These are phyloP conservation scores for Byasa hedistus DNA, from an alignment of 2,888 invertebrate genomes.

Conservation along the genomic window DNA sequence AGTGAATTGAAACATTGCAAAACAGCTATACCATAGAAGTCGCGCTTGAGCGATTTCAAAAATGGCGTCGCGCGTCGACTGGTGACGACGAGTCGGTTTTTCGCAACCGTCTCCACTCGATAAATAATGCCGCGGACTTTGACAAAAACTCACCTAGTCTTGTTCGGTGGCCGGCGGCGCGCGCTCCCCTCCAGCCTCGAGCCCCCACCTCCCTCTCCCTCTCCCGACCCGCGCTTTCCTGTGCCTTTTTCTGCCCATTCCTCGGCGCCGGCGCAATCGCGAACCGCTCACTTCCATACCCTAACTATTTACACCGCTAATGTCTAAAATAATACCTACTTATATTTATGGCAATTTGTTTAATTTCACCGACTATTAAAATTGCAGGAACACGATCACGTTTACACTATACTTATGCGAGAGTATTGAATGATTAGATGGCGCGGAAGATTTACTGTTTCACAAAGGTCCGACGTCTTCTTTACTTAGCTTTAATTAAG, in stretches of 20 bases:
- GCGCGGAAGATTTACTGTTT: constrained; percentile 71
- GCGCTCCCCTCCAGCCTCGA: constrained; percentile 51
- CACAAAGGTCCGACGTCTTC: constrained; percentile 66
- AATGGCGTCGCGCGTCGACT: constrained; percentile 68
- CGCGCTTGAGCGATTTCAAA: constrained; percentile 70
- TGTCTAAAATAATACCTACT: constrained; percentile 76
- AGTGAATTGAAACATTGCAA: constrained; percentile 77
- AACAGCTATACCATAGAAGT: constrained; percentile 65
- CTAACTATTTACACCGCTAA: constrained; percentile 78
- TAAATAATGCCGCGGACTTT: constrained; percentile 79
- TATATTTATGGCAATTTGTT: constrained; percentile 81
- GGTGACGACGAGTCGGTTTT: constrained; percentile 75
- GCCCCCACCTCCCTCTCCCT: constrained; percentile 41
- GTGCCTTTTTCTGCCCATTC: constrained; percentile 73
- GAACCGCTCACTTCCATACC: constrained; percentile 69
- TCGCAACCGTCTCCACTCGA: constrained; percentile 79
- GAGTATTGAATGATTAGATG: constrained; percentile 76
- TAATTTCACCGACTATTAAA: constrained; percentile 79
- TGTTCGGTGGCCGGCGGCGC: constrained; percentile 75
- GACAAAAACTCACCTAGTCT: constrained; percentile 80
- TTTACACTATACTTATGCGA: constrained; percentile 79
- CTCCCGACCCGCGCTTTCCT: constrained; percentile 42
- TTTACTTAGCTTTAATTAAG: constrained; percentile 73
- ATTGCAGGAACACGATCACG: constrained; percentile 80
- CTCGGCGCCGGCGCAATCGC: constrained; percentile 68